Evolutionary conservation across 1,140 invertebrate genomes (phyloP).

Genomic region (Oncopeltus fasciatus): DNA sequence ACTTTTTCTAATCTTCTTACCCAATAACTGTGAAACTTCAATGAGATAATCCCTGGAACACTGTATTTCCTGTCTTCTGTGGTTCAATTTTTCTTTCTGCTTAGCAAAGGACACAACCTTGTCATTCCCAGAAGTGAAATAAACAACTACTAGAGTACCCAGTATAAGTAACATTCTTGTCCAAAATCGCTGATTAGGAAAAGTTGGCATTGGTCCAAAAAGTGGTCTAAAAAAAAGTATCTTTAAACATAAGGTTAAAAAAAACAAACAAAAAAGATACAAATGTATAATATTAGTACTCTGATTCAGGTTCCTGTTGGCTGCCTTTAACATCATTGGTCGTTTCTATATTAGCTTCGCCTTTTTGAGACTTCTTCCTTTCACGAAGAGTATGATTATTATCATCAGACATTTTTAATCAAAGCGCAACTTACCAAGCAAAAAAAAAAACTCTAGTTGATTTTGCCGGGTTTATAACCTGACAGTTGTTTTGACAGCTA

Average conservation of each 20-base stretch:
- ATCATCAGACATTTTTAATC: not conserved
- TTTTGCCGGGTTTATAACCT: too few species aligned
- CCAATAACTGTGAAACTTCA: constrained; percentile 6
- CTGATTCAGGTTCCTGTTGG: not conserved
- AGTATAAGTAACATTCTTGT: constrained; percentile 35
- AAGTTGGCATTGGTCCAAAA: constrained; percentile 31
- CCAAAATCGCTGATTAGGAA: constrained; percentile 34
- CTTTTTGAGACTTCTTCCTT: not conserved
- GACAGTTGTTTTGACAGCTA: too few species aligned
- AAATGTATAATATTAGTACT: not conserved
- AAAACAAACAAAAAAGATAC: not conserved
- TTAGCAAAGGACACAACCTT: constrained; percentile 43
- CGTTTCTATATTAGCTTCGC: not conserved
- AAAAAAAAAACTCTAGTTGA: too few species aligned
- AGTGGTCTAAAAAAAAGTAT: not conserved
- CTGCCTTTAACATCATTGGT: not conserved
- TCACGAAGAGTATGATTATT: not conserved
- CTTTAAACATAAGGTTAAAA: not conserved
- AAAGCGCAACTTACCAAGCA: too few species aligned
- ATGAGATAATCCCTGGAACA: constrained; percentile 41
- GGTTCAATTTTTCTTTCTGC: constrained; percentile 42
- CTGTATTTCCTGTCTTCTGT: constrained; percentile 40
- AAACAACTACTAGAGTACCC: constrained; percentile 40
- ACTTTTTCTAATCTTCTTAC: too few species aligned
- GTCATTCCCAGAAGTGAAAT: constrained; percentile 45